Evolutionary conservation across 53 echinoderm and acorn worm genomes (phyloP), one percentile per base, ranked within the genome.

Genomic region (Henricia sp.): DNA sequence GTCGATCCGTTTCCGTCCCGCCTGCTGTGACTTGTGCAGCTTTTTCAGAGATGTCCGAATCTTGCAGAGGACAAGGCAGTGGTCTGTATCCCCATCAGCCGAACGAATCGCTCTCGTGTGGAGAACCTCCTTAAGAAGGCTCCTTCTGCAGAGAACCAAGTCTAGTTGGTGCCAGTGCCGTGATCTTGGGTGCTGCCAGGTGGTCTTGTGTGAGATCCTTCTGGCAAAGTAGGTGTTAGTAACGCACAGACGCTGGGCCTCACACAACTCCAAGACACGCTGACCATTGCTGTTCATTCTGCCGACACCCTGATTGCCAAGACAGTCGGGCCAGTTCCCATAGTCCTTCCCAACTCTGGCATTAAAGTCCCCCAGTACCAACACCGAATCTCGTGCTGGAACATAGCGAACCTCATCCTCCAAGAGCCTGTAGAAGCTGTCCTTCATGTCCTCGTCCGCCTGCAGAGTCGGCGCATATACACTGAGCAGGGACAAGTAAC

Each of bases 121-220:
- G 6, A 50, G 51, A 50, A 44, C 46, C 9, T 29, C 6, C 2
- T 44, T 50, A 14, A 44, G 51, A 42, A 46, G 29, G 46, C 44
- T 28, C 25, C 74, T 84, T 16, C 84, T 68, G 16, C 78, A 77
- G 17, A 84, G 36, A 32, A 85, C 82, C 52, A 80, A 82, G 72
- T 90, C 90, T 6, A 90, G 82, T 29, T 86, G 80, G 62, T 90
- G 86, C 46, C 48, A 85, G 36, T 74, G 64, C 42, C 83, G 82
- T 16, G 90, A 86, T 62, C 86, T 70, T n/a, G 90, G 86, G 74
- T 89, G 89, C 20, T n/a, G 54, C 74, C 72, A 88, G 52, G 85
- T 57, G 26, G 57, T 43, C 78, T 77, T 85, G 16, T 53, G 68
- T 80, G 71, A 68, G 59, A 77, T 70, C 50, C 71, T 77, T 33